These are phyloP conservation scores for Dicrurus megarhynchus DNA, from an alignment of 2,113 vertebrate species.

Conservation along the genomic window DNA sequence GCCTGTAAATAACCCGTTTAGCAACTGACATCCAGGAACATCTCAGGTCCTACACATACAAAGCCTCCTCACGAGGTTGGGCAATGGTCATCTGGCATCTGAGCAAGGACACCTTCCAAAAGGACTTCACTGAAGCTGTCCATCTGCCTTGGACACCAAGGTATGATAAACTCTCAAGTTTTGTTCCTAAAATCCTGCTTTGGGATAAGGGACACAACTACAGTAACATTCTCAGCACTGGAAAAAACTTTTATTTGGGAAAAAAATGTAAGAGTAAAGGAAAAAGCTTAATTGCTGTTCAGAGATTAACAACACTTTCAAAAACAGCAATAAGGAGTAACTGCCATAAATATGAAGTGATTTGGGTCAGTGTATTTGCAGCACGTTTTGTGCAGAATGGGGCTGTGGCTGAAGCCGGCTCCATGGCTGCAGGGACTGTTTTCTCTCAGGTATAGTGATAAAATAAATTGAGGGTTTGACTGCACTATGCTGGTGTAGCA, in stretches of 20 bases:
- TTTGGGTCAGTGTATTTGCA: not conserved
- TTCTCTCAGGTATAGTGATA: not conserved
- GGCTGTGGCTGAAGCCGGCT: not conserved
- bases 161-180: not conserved
- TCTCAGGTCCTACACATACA: not conserved
- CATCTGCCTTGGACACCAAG: not conserved
- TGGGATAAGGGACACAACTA: not conserved
- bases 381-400: not conserved
- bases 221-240: not conserved
- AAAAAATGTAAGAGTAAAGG: not conserved
- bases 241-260: not conserved
- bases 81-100: not conserved
- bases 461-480: not conserved
- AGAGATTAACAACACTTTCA: not conserved
- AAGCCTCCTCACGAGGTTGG: accelerated
- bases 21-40: not conserved
- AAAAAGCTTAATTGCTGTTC: not conserved
- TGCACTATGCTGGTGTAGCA: not conserved
- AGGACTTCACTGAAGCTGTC: not conserved
- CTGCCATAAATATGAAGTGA: not conserved
- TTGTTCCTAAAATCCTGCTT: not conserved
- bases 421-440: not conserved
- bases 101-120: not conserved
- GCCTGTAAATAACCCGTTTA: not conserved
- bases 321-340: not conserved